Base-by-base conservation (phyloP, 2,888 invertebrate genomes). In the Frankliniella fusca region DNA sequence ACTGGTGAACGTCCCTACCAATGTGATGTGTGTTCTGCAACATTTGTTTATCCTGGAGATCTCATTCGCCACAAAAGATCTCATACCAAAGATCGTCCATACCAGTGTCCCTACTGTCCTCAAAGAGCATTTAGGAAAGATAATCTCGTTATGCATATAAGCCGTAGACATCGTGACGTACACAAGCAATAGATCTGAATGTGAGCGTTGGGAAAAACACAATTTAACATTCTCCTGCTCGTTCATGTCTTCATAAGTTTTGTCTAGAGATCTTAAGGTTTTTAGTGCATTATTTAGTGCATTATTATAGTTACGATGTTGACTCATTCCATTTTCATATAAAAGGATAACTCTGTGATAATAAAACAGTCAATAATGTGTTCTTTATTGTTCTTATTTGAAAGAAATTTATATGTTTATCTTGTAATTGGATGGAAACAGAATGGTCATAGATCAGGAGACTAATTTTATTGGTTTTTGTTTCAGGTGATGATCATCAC, bases 31-130 rank as follows among this genome's bases (percentile, higher is more conserved):
- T 70, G 70, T 23, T 23, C 70, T 23, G n/a, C 70, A 11, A 23
- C 70, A 0, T 70, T 70, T 70, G 70, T 23, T 9, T 70, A 70
- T 23, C 23, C 70, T 11, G 70, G 70, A 23, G 70, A 70, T 23
- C 70, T 70, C 8, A 70, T 70, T 11, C 70, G 70, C n/a, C 70
- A 70, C 70, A 70, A 70, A 23, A n/a, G 70, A 23, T 70, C 70
- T 7, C 70, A 70, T 23, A 70, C 20, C 70, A n/a, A 70, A 11
- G 70, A 70, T 7, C 23, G 70, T 11, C 70, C 70, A n/a, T 70
- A 70, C 23, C 70, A 70, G 70, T 70, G 70, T 23, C 70, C 70
- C 23, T 70, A 70, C 23, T 70, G 70, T 11, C 70, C 70, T 23
- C 70, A 70, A 23, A 70, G 23, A 23, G 23, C 70, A 23, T 70